A percentile compares a stretch with the other conserved stretches of the same genome.
Evolutionary conservation across 2,113 vertebrate genomes (phyloP).

Genomic region (Donacobius atricapilla): DNA sequence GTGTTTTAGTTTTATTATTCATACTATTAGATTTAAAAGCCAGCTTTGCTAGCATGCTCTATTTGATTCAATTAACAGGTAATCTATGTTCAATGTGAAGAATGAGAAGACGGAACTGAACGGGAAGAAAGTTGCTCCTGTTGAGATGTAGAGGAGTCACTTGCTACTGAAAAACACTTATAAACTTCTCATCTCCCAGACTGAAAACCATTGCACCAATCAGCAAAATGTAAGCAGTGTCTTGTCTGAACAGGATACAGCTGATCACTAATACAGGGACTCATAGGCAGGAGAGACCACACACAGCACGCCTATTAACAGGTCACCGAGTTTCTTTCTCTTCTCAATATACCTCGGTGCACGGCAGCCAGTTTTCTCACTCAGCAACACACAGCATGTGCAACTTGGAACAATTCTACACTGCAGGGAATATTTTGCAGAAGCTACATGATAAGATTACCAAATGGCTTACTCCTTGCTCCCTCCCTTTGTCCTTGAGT

Average conservation of each 20-base stretch:
- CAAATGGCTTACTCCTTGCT: slow-evolving; percentile 64
- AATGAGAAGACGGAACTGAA: background rate
- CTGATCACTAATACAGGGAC: background rate
- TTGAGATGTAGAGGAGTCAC: background rate
- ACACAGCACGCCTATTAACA: background rate
- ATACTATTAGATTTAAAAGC: background rate
- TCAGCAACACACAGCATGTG: slow-evolving; percentile 66
- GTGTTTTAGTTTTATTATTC: background rate
- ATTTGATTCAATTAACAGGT: background rate
- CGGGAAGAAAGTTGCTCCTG: background rate
- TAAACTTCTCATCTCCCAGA: background rate
- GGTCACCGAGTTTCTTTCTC: background rate
- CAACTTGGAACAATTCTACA: slow-evolving; percentile 66
- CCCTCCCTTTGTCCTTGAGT: slow-evolving; percentile 73
- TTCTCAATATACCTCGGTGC: slow-evolving; percentile 34
- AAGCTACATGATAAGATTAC: slow-evolving; percentile 71
- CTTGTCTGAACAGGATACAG: background rate
- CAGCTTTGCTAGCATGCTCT: background rate
- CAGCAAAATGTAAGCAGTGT: background rate
- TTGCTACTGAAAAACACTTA: background rate
- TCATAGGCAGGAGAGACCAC: background rate
- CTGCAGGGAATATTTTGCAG: slow-evolving; percentile 72
- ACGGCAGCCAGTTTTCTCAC: slow-evolving; percentile 26
- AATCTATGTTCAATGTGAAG: background rate
- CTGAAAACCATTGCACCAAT: background rate